phyloP scores from a whole-genome alignment of 2,113 vertebrate genomes.

The Xenus cinereus region DNA sequence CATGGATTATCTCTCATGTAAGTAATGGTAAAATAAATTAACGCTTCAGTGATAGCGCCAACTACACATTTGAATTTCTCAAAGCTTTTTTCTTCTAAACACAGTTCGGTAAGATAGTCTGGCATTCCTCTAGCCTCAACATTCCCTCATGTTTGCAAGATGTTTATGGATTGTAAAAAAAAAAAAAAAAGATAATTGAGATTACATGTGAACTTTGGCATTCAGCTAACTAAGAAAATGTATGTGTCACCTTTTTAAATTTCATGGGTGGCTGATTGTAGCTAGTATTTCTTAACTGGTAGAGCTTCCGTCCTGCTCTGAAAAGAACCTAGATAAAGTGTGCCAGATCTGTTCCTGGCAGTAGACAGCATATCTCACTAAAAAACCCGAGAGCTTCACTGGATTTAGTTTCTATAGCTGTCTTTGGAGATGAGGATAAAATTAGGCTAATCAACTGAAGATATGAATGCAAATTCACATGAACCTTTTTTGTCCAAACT shows the following conservation, averaged over 20 bases:
- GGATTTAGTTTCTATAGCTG: neutral
- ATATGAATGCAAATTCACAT: neutral
- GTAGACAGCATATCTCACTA: neutral
- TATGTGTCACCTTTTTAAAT: neutral
- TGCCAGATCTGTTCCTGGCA: neutral
- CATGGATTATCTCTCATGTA: constrained; percentile 59
- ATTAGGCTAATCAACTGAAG: neutral
- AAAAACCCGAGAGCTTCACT: neutral
- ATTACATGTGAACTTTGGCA: neutral
- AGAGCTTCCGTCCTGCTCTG: neutral
- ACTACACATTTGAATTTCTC: constrained; percentile 8
- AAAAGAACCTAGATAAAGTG: neutral
- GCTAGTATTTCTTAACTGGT: neutral
- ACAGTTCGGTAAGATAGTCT: neutral
- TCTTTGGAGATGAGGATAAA: neutral
- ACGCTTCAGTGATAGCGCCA: neutral
- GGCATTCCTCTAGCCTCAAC: neutral
- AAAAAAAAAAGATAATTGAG: neutral
- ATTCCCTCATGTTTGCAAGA: neutral
- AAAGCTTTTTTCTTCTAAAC: neutral
- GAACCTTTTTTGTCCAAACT: neutral
- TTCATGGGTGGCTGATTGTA: neutral
- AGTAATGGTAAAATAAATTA: constrained; percentile 44
- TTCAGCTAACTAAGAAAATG: neutral
- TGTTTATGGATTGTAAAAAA: neutral